Percentiles rank a stretch among this genome's conserved stretches.
Conservation (phyloP, 2,797 vertebrate species). For the Pagetopsis macropterus region DNA sequence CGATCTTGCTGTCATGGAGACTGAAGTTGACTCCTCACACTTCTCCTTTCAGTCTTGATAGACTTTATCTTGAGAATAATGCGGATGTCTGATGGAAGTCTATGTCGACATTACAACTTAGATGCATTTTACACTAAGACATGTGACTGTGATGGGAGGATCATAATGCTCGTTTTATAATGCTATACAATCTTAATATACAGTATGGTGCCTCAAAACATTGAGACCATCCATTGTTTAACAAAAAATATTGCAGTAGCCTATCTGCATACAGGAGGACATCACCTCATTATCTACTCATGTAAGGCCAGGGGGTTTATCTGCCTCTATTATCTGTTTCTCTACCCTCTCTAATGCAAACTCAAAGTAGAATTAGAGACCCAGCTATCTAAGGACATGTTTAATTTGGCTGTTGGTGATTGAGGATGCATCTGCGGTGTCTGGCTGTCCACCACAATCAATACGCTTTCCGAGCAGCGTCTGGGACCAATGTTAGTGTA, state of each 20-base stretch:
- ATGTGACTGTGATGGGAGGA: background rate
- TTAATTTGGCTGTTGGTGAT: constrained; percentile 60
- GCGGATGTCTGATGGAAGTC: constrained; percentile 2
- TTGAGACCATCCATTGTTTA: background rate
- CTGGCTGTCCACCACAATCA: constrained; percentile 66
- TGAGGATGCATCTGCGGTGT: constrained; percentile 59
- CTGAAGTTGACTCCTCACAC: constrained; percentile 49
- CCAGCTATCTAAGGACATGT: constrained; percentile 43
- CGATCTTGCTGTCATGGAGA: constrained; percentile 70
- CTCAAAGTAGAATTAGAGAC: constrained; percentile 25
- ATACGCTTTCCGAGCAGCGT: constrained; percentile 62
- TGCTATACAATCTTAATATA: background rate
- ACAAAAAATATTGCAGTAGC: background rate
- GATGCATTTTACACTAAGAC: background rate
- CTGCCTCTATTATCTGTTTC: constrained; percentile 1
- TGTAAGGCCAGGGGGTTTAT: constrained; percentile 1
- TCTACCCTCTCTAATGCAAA: constrained; percentile 5
- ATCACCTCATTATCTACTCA: constrained; percentile 21
- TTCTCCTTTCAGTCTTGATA: constrained; percentile 38
- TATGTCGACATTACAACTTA: background rate
- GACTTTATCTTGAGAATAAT: constrained; percentile 34
- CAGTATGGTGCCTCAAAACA: background rate
- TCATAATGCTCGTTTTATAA: constrained; percentile 2
- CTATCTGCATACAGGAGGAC: constrained; percentile 12
- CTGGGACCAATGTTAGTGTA: constrained; percentile 58